These are phyloP conservation scores for Bryconaethiops microstoma DNA, from an alignment of 2,797 vertebrate species.

Conservation along the genomic window DNA sequence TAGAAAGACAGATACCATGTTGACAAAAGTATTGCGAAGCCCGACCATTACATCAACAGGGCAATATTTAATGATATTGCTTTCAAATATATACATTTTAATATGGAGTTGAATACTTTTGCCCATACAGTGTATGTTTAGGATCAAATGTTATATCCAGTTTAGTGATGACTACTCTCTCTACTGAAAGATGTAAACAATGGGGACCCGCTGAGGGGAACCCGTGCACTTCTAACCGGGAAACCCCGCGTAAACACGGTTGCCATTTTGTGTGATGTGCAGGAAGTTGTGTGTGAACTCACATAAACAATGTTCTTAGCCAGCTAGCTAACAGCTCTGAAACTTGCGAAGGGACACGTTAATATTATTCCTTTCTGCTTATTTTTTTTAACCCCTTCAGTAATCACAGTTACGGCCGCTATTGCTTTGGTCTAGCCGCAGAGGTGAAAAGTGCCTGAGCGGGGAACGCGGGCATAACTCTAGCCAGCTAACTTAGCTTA, in stretches of 20 bases:
- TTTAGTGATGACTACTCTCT: no score
- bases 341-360: not conserved
- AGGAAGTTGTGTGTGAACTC: constrained; percentile 33
- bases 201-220: no score
- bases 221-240: constrained; percentile 35
- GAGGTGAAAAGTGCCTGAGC: not conserved
- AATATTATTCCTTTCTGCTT: not conserved
- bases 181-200: no score
- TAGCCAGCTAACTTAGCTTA: not conserved
- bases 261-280: constrained; percentile 56
- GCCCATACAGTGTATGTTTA: no score
- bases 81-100: no score
- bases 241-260: constrained; percentile 42
- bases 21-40: no score
- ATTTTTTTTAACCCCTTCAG: not conserved
- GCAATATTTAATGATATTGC: no score
- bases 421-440: not conserved
- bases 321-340: not conserved
- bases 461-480: no score
- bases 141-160: no score
- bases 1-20: no score
- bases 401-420: not conserved
- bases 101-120: no score
- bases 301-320: constrained; percentile 2
- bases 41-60: no score